Base-by-base conservation (phyloP, 2,888 invertebrate species). In the Chalcosyrphus nemorum region DNA sequence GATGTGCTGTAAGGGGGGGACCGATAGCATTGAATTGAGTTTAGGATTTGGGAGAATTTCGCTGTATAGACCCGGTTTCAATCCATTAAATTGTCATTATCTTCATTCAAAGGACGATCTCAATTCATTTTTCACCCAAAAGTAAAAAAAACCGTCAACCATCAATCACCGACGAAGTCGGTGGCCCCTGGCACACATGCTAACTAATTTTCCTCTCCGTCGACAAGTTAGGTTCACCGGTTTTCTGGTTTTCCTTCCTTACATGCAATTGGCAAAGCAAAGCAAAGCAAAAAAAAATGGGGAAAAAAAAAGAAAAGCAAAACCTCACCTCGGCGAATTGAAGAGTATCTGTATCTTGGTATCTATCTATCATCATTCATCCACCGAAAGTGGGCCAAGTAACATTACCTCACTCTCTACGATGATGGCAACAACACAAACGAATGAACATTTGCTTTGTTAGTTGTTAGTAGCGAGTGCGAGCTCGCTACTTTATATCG, bases 341-440 rank as follows among this genome's bases (percentile, higher is more conserved):
- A 76, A 59, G 68, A 61, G 66, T 59, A 65, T 56, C 65, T 56
- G 11, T 35, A 56, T 43, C 41, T 56, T 38, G 19, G 57, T 57
- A 29, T 35, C 32, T 57, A 57, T 57, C 75, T 50, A 59, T 68
- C 75, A 68, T 76, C 68, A 66, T 68, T 68, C 59, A 68, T 61
- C 68, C 61, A 43, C 45, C 68, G 43, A 76, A 76, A 76, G 76
- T 76, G 76, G 66, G 76, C 76, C 76, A 76, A 76, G 68, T 68
- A 76, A 68, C 68, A 76, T 76, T 76, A 68, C 76, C 59, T 61
- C 68, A 76, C 68, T 68, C 76, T 45, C 61, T 57, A 45, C 24
- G 19, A 38, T 13, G 13, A 32, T 11, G 9, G 11, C 13, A 4
- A 15, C n/a, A 50, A 43, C 17, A 43, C 50, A 45, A 65, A 27